Evolutionary conservation across 2,113 vertebrate genomes (phyloP).

Genomic region (Pachyramphus minor): DNA sequence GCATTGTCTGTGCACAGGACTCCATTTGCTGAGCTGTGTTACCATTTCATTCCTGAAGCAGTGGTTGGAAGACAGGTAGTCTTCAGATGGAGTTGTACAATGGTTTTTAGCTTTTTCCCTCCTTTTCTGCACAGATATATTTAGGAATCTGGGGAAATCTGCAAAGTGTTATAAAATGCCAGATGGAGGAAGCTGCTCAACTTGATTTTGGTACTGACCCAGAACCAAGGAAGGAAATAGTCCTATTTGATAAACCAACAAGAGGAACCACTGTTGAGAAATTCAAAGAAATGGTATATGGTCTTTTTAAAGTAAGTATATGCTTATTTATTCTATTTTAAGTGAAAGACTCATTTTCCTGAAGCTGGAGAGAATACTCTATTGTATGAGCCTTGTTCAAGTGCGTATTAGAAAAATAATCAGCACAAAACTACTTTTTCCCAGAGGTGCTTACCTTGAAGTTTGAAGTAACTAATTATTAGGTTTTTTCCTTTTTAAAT

Average conservation of each 20-base stretch:
- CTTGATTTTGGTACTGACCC: slow-evolving; percentile 86
- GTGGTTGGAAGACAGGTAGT: neutral
- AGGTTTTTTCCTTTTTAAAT: neutral
- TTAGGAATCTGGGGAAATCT: slow-evolving; percentile 92
- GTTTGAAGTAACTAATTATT: neutral
- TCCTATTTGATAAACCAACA: slow-evolving; percentile 89
- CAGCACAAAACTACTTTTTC: neutral
- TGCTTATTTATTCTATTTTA: neutral
- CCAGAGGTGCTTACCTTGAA: neutral
- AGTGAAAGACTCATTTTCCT: neutral
- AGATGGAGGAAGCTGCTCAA: slow-evolving; percentile 85
- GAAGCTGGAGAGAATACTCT: neutral
- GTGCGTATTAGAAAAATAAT: neutral
- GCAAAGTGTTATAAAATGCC: slow-evolving; percentile 93
- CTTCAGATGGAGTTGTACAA: neutral
- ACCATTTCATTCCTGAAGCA: neutral
- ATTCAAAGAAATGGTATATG: slow-evolving; percentile 96
- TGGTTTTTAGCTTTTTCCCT: neutral
- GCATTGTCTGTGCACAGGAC: neutral
- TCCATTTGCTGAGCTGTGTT: neutral
- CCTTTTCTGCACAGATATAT: slow-evolving; percentile 81
- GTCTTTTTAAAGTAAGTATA: slow-evolving; percentile 87
- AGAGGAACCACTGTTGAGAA: slow-evolving; percentile 95
- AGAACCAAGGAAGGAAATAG: slow-evolving; percentile 86
- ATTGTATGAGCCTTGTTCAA: neutral